phyloP scores from a whole-genome alignment of 2,888 invertebrate species.

The Hecatera dysodea region DNA sequence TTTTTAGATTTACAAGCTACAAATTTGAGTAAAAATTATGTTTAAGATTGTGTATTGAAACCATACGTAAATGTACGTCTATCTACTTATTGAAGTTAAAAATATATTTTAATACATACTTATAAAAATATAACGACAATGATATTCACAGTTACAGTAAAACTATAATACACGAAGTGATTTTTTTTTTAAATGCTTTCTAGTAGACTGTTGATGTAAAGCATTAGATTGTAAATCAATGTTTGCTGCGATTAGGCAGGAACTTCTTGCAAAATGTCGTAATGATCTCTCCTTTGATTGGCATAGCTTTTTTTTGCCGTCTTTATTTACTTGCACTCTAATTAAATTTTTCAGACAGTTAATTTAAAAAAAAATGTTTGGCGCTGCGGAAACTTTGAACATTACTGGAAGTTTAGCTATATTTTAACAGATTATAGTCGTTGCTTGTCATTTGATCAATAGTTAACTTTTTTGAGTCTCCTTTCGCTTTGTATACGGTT shows the following conservation, averaged over 20 bases:
- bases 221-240: background rate
- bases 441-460: background rate
- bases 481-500: background rate
- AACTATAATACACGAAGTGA: conserved; percentile 18
- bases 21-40: background rate
- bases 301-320: background rate
- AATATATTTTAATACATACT: conserved; percentile 15
- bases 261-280: background rate
- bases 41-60: background rate
- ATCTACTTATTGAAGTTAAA: background rate
- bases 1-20: background rate
- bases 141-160: conserved; percentile 40
- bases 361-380: background rate
- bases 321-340: background rate
- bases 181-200: conserved; percentile 9
- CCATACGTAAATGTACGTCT: background rate
- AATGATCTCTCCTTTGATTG: background rate
- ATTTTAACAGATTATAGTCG: background rate
- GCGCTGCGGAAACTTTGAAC: background rate
- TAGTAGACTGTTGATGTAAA: background rate
- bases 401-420: too few species aligned
- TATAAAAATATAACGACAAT: conserved; percentile 6
- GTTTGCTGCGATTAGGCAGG: background rate
- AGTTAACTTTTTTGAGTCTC: background rate
- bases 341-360: background rate